Evolutionary conservation across 2,888 invertebrate genomes (phyloP).

Genomic region (Dolomedes plantarius): DNA sequence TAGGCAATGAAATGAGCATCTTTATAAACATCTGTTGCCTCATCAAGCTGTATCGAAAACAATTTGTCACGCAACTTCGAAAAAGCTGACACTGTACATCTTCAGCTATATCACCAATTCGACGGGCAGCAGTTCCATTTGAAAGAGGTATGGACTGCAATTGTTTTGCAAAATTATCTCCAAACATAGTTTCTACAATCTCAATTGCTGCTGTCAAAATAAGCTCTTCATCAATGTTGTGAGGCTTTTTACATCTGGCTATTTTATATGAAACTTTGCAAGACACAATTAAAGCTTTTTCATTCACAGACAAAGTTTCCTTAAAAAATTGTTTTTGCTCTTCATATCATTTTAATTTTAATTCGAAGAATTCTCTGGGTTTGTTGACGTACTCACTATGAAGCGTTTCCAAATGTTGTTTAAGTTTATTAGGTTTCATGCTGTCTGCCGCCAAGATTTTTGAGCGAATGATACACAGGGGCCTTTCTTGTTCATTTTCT

Average conservation of each 20-base stretch:
- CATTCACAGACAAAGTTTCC: constrained; percentile 19
- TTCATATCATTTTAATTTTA: not conserved
- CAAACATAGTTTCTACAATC: constrained; percentile 33
- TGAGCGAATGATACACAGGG: constrained; percentile 18
- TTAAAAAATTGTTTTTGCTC: constrained; percentile 15
- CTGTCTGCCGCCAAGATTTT: constrained; percentile 21
- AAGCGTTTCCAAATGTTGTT: constrained; percentile 17
- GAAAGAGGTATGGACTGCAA: constrained; percentile 25
- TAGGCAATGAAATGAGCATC: no score
- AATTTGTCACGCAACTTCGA: no score
- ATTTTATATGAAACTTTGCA: constrained; percentile 53
- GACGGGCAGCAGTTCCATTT: constrained; percentile 43
- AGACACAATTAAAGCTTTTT: constrained; percentile 44
- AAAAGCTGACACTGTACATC: constrained; percentile 41
- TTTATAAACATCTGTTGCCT: no score
- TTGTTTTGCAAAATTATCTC: constrained; percentile 20
- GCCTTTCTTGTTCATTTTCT: constrained; percentile 25
- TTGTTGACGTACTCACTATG: constrained; percentile 8
- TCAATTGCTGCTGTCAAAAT: constrained; percentile 16
- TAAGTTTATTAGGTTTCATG: constrained; percentile 24
- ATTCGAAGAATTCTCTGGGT: not conserved
- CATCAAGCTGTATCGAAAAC: no score
- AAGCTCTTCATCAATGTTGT: constrained; percentile 48
- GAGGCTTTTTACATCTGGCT: constrained; percentile 58
- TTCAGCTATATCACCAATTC: constrained; percentile 38